These are phyloP conservation scores for Eulemur albifrons DNA, from an alignment of 2,797 vertebrate genomes.

Conservation along the genomic window DNA sequence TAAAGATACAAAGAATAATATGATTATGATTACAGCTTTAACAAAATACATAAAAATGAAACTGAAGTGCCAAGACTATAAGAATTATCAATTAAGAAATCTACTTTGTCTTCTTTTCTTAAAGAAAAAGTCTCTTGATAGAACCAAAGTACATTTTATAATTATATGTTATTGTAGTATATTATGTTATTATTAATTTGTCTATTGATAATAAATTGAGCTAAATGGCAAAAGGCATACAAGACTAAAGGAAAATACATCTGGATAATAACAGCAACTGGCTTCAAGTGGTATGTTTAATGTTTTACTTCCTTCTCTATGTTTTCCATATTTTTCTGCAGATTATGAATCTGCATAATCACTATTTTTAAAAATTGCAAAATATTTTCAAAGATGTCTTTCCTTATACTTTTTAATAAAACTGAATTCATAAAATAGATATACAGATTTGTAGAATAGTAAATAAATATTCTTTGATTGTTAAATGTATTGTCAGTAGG, in stretches of 20 bases:
- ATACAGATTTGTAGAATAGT: background rate
- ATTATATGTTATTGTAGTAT: background rate
- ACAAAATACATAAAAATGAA: constrained; percentile 38
- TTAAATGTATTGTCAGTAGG: background rate
- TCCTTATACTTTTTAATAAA: constrained; percentile 4
- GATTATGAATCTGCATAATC: background rate
- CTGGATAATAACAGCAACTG: background rate
- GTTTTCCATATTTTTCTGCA: background rate
- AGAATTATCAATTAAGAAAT: background rate
- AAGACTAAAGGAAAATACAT: constrained; percentile 13
- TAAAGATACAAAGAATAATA: background rate
- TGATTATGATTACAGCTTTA: background rate
- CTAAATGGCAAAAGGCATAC: background rate
- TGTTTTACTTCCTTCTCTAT: background rate
- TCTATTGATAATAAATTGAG: background rate
- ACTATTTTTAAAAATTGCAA: background rate
- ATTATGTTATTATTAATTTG: constrained; percentile 6
- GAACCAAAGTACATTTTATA: background rate
- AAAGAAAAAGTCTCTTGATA: background rate
- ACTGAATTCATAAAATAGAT: background rate
- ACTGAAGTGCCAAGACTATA: background rate
- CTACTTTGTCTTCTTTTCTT: background rate
- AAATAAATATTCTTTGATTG: constrained; percentile 8
- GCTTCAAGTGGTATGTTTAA: background rate
- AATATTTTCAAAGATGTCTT: background rate